Base-by-base conservation (phyloP, 2,888 invertebrate species). In the Andrena dorsata region DNA sequence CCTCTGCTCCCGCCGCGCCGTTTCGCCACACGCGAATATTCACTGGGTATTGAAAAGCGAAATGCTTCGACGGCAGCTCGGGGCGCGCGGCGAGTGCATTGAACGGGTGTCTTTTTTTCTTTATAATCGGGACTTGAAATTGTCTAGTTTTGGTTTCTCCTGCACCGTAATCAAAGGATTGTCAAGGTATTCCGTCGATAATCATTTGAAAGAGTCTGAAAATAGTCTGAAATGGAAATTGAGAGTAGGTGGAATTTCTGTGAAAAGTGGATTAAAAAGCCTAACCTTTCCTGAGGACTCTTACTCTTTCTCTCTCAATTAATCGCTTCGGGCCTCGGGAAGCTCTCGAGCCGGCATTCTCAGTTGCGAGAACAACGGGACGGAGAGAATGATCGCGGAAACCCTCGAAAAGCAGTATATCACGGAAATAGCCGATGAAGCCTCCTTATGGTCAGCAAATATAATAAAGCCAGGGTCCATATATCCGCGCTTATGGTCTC, bases 401-500 rank as follows among this genome's bases (percentile, higher is more conserved):
- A 74, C 77, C 90, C 88, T 90, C 87, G 86, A 88, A 78, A 88
- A 86, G 87, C 89, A 77, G 87, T 93, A 91, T 89, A 89, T 92
- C 90, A 92, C 78, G 68, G 88, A 89, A 93, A 94, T 92, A 92
- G 93, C 90, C 92, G 92, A 93, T 92, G 92, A 90, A 92, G 91
- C 88, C 91, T 93, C 91, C 92, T 94, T 93, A 93, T 92, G 91
- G 91, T 90, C 92, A 81, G 91, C 91, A 92, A 93, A 94, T 93
- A 93, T 93, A 94, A 94, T 94, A 94, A 93, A 94, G 91, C 91
- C 87, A 84, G 89, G 92, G 92, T 93, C 91, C 91, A 91, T 93
- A 92, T 93, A 92, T 92, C 90, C 90, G 87, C 87, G 91, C 91
- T 92, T 92, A 93, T 91, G 90, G 91, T 90, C 82, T 84, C 88